phyloP scores from a whole-genome alignment of 2,113 vertebrate species.

The Tachysurus vachellii region DNA sequence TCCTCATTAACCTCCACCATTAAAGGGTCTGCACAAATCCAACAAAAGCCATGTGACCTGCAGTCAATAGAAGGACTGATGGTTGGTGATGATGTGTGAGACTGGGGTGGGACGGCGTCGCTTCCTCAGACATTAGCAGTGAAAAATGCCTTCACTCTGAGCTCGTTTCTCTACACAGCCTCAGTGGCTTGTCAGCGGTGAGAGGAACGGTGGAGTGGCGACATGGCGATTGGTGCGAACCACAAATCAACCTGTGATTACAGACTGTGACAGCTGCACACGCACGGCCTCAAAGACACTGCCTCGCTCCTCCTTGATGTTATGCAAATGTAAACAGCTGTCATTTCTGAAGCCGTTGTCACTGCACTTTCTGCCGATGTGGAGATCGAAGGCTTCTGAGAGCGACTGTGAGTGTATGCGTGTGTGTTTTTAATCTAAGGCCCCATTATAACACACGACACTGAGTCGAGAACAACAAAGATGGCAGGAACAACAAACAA shows the following conservation, averaged over 20 bases:
- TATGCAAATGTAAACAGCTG: conserved; percentile 71
- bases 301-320: conserved; percentile 63
- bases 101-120: not conserved
- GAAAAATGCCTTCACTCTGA: conserved; percentile 36
- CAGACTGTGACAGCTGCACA: conserved; percentile 61
- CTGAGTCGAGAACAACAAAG: conserved; percentile 47
- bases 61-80: conserved; percentile 30
- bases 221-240: conserved; percentile 54
- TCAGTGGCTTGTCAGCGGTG: not conserved
- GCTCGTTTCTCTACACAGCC: conserved; percentile 8
- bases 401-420: conserved; percentile 27
- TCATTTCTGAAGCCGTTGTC: conserved; percentile 61
- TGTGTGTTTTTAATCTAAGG: conserved; percentile 52
- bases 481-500: conserved; percentile 41
- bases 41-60: conserved; percentile 39
- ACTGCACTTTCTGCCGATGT: conserved; percentile 51
- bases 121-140: conserved; percentile 23
- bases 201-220: conserved; percentile 37
- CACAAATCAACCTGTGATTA: conserved; percentile 65
- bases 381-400: conserved; percentile 59
- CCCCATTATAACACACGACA: conserved; percentile 58
- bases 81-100: conserved; percentile 33
- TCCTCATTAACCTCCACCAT: conserved; percentile 52
- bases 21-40: conserved; percentile 28
- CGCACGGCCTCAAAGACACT: conserved; percentile 57